Percentiles rank a stretch among this genome's conserved stretches.
Evolutionary conservation across 2,888 invertebrate species (phyloP).

Genomic region (Trichopria drosophilae): DNA sequence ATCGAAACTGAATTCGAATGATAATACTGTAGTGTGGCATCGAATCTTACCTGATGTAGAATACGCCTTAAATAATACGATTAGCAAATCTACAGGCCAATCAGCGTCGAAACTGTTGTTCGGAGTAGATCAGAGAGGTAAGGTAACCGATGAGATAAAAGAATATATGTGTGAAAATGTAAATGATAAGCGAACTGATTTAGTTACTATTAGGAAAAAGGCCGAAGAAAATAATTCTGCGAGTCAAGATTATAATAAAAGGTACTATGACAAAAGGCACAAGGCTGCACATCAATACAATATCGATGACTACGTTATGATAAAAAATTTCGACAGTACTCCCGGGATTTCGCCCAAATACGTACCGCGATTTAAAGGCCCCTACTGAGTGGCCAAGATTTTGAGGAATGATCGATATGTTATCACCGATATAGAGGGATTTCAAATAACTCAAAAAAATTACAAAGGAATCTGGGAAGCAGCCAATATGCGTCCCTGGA

Average conservation of each 20-base stretch:
- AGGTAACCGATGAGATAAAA: slow-evolving; percentile 26
- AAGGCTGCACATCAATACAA: slow-evolving; percentile 25
- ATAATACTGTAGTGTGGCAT: not conserved
- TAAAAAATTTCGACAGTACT: slow-evolving; percentile 21
- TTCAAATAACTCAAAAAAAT: slow-evolving; percentile 28
- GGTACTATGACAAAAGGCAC: slow-evolving; percentile 30
- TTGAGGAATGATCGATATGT: slow-evolving; percentile 35
- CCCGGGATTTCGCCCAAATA: slow-evolving; percentile 23
- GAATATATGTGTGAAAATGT: slow-evolving; percentile 34
- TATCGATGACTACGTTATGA: slow-evolving; percentile 28
- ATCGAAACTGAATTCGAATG: not conserved
- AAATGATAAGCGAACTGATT: slow-evolving; percentile 32
- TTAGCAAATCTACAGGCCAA: not conserved
- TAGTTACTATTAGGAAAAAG: slow-evolving; percentile 28
- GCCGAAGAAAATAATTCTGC: slow-evolving; percentile 30
- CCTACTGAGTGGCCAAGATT: slow-evolving; percentile 27
- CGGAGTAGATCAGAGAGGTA: slow-evolving; percentile 38
- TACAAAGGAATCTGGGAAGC: slow-evolving; percentile 39
- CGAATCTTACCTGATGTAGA: slow-evolving; percentile 2
- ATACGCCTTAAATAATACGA: slow-evolving; percentile 5
- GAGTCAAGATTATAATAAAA: slow-evolving; percentile 36
- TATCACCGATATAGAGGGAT: slow-evolving; percentile 29
- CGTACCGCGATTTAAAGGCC: slow-evolving; percentile 32
- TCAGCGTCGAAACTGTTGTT: slow-evolving; percentile 1
- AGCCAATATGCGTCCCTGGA: slow-evolving; percentile 29